These are phyloP conservation scores for Chunga burmeisteri DNA, from an alignment of 2,113 vertebrate species.

Conservation along the genomic window DNA sequence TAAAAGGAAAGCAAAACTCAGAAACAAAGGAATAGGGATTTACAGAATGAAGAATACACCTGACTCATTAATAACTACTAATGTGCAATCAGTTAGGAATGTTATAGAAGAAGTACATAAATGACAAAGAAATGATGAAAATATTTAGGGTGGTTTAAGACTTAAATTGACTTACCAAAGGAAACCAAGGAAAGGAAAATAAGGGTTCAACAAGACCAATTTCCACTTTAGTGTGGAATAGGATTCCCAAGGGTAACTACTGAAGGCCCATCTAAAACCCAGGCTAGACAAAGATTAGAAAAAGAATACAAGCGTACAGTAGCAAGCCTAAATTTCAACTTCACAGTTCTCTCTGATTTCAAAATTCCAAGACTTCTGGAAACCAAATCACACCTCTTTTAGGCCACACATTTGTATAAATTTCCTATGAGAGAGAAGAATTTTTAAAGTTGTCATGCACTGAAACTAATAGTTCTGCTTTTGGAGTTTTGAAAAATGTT, in stretches of 20 bases:
- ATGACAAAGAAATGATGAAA: neutral
- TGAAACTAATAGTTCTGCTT: neutral
- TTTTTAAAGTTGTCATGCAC: neutral
- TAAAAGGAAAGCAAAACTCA: neutral
- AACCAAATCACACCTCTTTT: constrained; percentile 1
- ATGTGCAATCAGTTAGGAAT: neutral
- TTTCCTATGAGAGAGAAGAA: neutral
- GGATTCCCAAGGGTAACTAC: neutral
- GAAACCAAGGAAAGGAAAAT: constrained; percentile 25
- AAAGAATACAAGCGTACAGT: constrained; percentile 7
- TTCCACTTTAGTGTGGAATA: constrained; percentile 27
- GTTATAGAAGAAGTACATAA: neutral
- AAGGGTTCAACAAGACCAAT: neutral
- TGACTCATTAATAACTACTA: neutral
- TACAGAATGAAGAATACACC: neutral
- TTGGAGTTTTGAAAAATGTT: neutral
- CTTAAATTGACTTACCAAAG: neutral
- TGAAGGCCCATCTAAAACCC: constrained; percentile 31
- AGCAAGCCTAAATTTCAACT: constrained; percentile 13
- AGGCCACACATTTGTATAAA: neutral
- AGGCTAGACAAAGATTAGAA: constrained; percentile 43
- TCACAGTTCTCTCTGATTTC: neutral
- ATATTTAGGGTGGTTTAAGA: neutral
- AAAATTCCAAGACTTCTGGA: neutral
- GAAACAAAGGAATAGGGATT: constrained; percentile 9